Percentiles rank a stretch among this genome's conserved stretches.
Conservation (phyloP, 2,888 invertebrate genomes). For the Pachliopta kotzebuea region DNA sequence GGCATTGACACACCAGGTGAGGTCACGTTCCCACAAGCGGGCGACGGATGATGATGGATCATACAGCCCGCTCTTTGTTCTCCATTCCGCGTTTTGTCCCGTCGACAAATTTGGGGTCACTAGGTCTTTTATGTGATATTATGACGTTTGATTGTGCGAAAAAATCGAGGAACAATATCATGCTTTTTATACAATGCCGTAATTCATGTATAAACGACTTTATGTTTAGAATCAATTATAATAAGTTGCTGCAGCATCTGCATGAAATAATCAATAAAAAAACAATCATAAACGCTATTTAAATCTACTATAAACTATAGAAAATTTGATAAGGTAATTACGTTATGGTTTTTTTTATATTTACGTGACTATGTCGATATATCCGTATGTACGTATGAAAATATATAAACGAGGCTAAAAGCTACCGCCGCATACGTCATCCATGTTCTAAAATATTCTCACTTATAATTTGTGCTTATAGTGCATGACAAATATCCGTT, state of each 20-base stretch:
- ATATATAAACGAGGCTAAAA: no score
- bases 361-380: no score
- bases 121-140: conserved; percentile 47
- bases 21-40: conserved; percentile 61
- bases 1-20: conserved; percentile 55
- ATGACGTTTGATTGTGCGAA: conserved; percentile 49
- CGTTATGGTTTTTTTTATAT: no score
- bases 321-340: no score
- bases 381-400: no score
- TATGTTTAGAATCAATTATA: background rate
- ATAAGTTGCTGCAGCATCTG: no score
- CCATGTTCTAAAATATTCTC: conserved; percentile 75
- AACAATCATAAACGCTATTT: no score
- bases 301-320: no score
- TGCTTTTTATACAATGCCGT: conserved; percentile 2
- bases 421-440: conserved; percentile 36
- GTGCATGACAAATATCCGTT: conserved; percentile 77
- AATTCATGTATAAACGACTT: conserved; percentile 4
- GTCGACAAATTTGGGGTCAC: conserved; percentile 74
- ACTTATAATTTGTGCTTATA: conserved; percentile 79
- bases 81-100: conserved; percentile 58
- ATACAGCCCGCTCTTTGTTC: conserved; percentile 61
- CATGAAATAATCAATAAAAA: no score
- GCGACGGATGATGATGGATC: conserved; percentile 76
- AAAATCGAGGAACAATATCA: conserved; percentile 32